phyloP scores from a whole-genome alignment of 2,797 vertebrate genomes.

The Pipistrellus nathusii region DNA sequence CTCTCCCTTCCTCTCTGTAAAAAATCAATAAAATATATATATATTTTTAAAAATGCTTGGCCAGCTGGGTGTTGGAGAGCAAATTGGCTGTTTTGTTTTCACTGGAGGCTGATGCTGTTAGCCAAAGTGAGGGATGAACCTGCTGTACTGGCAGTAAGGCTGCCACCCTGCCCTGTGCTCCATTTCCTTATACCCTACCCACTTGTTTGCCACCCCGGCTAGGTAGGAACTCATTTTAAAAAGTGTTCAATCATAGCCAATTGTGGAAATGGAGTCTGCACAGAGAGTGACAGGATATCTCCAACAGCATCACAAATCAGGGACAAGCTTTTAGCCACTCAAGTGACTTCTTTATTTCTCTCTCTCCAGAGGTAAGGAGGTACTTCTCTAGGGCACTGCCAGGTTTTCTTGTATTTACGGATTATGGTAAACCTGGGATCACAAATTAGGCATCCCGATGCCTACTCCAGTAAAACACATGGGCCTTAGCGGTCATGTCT shows the following conservation, averaged over 20 bases:
- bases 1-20: too few species aligned
- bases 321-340: neutral
- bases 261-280: rapidly evolving
- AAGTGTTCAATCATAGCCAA: neutral
- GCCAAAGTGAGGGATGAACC: neutral
- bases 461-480: rapidly evolving
- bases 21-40: too few species aligned
- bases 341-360: neutral
- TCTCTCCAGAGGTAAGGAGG: neutral
- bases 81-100: rapidly evolving
- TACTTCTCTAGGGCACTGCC: neutral
- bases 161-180: too few species aligned
- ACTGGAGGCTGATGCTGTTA: rapidly evolving
- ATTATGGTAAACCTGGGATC: too few species aligned
- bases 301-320: neutral
- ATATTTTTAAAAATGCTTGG: rapidly evolving
- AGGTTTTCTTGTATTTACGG: neutral
- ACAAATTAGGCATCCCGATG: too few species aligned
- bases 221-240: neutral
- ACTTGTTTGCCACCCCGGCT: rapidly evolving
- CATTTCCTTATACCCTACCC: neutral
- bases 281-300: neutral
- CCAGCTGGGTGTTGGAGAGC: neutral
- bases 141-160: neutral
- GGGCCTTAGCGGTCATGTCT: neutral